Conservation (phyloP, 2,113 vertebrate genomes). For the Hemiprocne comata region DNA sequence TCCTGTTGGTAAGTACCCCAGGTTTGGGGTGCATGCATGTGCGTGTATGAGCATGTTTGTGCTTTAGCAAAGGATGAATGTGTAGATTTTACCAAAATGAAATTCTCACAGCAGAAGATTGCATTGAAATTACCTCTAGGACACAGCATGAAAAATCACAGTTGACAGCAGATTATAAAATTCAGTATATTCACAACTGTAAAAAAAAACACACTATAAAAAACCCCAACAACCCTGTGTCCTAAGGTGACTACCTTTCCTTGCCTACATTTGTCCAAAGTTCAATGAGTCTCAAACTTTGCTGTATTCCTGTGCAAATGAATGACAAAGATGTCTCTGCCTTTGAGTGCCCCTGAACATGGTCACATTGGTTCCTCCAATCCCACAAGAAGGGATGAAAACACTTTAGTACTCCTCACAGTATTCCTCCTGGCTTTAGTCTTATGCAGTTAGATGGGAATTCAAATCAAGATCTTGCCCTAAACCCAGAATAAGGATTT, state of each 20-base stretch:
- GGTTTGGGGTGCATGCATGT: neutral
- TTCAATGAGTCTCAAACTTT: neutral
- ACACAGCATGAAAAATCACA: neutral
- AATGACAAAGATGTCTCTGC: neutral
- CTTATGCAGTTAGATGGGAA: neutral
- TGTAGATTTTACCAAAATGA: neutral
- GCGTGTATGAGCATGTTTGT: accelerated
- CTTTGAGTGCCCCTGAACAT: neutral
- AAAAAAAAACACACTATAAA: neutral
- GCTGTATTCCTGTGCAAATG: neutral
- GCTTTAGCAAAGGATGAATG: neutral
- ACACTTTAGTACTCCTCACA: neutral
- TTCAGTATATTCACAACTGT: neutral
- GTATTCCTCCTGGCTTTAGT: neutral
- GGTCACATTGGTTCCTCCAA: neutral
- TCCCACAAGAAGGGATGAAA: neutral
- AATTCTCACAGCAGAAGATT: neutral
- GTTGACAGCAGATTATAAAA: neutral
- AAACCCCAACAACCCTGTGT: neutral
- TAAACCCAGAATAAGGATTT: neutral
- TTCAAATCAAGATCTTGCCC: neutral
- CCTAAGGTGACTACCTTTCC: neutral
- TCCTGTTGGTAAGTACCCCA: neutral
- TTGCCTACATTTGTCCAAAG: neutral
- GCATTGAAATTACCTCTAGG: neutral